These are phyloP conservation scores for Gambusia holbrooki DNA, from an alignment of 2,113 vertebrate species.

Conservation along the genomic window DNA sequence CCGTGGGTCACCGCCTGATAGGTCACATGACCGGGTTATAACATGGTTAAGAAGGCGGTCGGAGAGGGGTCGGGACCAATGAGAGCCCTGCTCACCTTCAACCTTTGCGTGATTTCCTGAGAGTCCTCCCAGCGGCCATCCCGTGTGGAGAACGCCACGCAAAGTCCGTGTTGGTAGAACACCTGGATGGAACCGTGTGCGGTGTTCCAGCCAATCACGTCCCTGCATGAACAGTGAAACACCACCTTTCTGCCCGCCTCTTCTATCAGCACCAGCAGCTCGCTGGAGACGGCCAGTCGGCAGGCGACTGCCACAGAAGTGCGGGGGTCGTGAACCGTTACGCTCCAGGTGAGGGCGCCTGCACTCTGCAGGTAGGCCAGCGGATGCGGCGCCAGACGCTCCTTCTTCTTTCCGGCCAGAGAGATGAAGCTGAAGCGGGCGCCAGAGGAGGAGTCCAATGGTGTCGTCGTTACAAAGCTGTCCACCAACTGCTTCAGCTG, in stretches of 20 bases:
- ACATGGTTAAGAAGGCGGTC: neutral
- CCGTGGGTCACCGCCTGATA: conserved; percentile 20
- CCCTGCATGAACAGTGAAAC: conserved; percentile 17
- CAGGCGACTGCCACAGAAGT: neutral
- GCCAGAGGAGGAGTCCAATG: neutral
- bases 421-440: conserved; percentile 10
- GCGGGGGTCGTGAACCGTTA: neutral
- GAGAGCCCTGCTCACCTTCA: conserved; percentile 1
- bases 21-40: neutral
- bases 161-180: conserved; percentile 7
- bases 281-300: conserved; percentile 7
- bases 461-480: conserved; percentile 4
- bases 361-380: conserved; percentile 1
- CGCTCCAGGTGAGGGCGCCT: conserved; percentile 20
- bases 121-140: conserved; percentile 6
- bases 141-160: neutral
- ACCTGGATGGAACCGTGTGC: conserved; percentile 5
- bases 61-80: neutral
- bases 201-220: conserved; percentile 19
- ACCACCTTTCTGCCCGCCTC: conserved; percentile 19
- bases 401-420: conserved; percentile 11
- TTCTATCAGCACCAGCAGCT: conserved; percentile 11
- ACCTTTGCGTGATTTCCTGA: conserved; percentile 7
- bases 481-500: conserved; percentile 12
- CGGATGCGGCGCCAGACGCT: neutral